Base-by-base conservation (phyloP, 1,140 invertebrate genomes). In the Drosophila auraria region DNA sequence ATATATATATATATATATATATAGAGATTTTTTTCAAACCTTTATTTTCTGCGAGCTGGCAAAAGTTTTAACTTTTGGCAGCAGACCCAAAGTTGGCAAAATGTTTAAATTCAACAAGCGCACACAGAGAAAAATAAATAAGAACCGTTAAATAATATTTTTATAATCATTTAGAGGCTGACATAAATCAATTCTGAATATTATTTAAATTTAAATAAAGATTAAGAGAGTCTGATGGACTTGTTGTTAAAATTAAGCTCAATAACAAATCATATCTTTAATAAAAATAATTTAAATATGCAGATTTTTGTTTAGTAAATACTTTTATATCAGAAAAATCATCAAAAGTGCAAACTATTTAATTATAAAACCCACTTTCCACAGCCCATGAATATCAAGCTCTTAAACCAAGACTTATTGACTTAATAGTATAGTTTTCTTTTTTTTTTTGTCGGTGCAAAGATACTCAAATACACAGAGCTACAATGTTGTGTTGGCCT, bases 61-160 rank as follows among this genome's bases (percentile, higher is more conserved):
- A 40, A 89, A 89, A 87, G 81, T 89, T 89, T 89, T 83, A 80
- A 82, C 84, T 87, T 87, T 87, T 87, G 76, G 79, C 80, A 80
- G 64, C 49, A 63, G 78, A 47, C 77, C 61, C 69, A 81, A 83
- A 89, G 80, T 87, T 87, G 80, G 68, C 53, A 87, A 87, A 87
- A 87, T 87, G 83, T 89, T 87, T 80, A 89, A 87, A 87, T 87
- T 89, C 66, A 83, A 87, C 69, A 74, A 73, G 50, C 62, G 72
- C 12, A 51, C 61, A 65, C 49, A 44, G 20, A 23, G 53, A 15
- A 5, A 56, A 56, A 38, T 38, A 2, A 15, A 8, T 1, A 20
- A 20, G 20, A 1, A 20, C 0, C 20, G 20, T 20, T 0, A 20
- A 20, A 20, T 20, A 20, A 20, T 20, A 1, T 1, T 20, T 20